Evolutionary conservation across 2,888 invertebrate genomes (phyloP).

Genomic region (Drosophila merina): DNA sequence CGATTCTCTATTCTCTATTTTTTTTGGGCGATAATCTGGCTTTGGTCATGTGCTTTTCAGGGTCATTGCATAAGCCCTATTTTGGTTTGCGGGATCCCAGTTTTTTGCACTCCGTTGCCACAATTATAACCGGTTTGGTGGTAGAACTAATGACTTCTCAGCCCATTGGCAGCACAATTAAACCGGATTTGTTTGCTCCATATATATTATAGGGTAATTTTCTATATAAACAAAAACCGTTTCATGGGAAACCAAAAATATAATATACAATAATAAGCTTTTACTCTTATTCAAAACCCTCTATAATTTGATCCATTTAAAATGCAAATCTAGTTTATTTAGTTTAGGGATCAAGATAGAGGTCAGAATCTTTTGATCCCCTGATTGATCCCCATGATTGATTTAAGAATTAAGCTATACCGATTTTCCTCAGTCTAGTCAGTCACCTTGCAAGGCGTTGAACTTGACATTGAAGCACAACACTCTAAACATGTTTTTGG

Average conservation of each 20-base stretch:
- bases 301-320: not conserved
- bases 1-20: constrained; percentile 4
- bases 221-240: constrained; percentile 20
- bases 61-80: constrained; percentile 24
- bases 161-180: constrained; percentile 50
- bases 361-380: constrained; percentile 11
- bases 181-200: constrained; percentile 38
- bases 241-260: constrained; percentile 2
- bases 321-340: constrained; percentile 19
- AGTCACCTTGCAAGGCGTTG: constrained; percentile 29
- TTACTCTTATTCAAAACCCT: not conserved
- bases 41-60: constrained; percentile 30
- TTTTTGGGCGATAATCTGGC: constrained; percentile 19
- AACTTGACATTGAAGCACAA: constrained; percentile 56
- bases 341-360: constrained; percentile 2
- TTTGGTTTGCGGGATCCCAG: constrained; percentile 18
- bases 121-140: constrained; percentile 50
- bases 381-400: constrained; percentile 22
- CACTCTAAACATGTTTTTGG: constrained; percentile 2
- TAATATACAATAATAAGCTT: not conserved
- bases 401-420: constrained; percentile 3
- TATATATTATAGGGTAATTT: constrained; percentile 17
- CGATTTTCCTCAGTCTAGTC: not conserved
- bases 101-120: constrained; percentile 22
- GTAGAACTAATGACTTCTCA: constrained; percentile 48